Conservation (phyloP, 2,888 invertebrate genomes). For the Eulithis prunata region DNA sequence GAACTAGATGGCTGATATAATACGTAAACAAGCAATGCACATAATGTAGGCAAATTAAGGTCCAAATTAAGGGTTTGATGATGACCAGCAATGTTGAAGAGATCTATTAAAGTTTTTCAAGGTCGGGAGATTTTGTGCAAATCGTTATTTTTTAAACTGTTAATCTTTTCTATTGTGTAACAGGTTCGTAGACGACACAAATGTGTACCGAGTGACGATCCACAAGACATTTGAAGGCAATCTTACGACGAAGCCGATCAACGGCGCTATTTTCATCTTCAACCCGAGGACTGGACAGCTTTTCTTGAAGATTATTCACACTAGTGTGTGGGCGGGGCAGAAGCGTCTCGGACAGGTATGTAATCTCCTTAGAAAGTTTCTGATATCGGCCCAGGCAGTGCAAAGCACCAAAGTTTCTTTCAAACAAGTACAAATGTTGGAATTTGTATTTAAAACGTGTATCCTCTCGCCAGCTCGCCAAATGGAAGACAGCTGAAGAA, state of each 20-base stretch:
- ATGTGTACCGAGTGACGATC: conserved; percentile 99
- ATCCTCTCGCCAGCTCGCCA: conserved; percentile 88
- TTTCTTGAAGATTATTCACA: conserved; percentile 99
- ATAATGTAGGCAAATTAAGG: too few relatives aligned
- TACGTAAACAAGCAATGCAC: too few relatives aligned
- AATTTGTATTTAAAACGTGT: not conserved
- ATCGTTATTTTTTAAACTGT: too few relatives aligned
- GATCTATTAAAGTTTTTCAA: too few relatives aligned
- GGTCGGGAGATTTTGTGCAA: too few relatives aligned
- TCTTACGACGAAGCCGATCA: conserved; percentile 99
- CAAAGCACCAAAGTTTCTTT: too few relatives aligned
- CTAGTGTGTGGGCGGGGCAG: conserved; percentile 99
- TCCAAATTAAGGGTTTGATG: too few relatives aligned
- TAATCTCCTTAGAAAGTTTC: too few relatives aligned
- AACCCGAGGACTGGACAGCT: conserved; percentile 99
- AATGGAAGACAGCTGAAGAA: conserved; percentile 99
- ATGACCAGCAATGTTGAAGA: too few relatives aligned
- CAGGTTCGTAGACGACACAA: conserved; percentile 99
- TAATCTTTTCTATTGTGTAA: not conserved
- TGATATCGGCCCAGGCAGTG: not conserved
- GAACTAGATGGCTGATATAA: too few relatives aligned
- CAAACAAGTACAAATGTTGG: too few relatives aligned
- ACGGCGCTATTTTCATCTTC: conserved; percentile 99
- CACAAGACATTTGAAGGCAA: conserved; percentile 99
- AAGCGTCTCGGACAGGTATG: conserved; percentile 97